phyloP scores from a whole-genome alignment of 2,888 invertebrate genomes.

The Temnothorax unifasciatus region DNA sequence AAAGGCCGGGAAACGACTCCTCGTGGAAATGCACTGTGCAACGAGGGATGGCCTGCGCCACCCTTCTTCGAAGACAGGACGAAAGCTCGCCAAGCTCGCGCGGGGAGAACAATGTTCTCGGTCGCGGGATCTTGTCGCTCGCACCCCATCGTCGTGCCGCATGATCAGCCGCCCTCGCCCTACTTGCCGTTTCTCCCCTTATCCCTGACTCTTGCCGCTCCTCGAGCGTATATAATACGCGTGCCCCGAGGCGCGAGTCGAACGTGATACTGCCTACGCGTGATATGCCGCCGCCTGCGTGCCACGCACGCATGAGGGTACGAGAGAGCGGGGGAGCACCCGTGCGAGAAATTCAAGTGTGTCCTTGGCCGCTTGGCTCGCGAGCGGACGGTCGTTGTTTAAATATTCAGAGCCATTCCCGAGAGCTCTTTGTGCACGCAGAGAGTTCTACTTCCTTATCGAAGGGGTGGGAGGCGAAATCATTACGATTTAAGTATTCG shows the following conservation, averaged over 20 bases:
- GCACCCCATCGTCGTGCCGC: slow-evolving; percentile 37
- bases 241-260: slow-evolving; percentile 52
- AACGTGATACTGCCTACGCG: slow-evolving; percentile 45
- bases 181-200: slow-evolving; percentile 2
- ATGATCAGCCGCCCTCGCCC: slow-evolving; percentile 36
- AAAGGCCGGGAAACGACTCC: slow-evolving; percentile 39
- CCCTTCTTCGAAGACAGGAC: not conserved
- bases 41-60: not conserved
- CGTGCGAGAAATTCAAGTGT: slow-evolving; percentile 44
- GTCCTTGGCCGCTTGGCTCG: slow-evolving; percentile 25
- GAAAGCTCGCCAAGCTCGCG: not conserved
- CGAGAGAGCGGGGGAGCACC: slow-evolving; percentile 16
- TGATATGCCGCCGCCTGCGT: slow-evolving; percentile 26
- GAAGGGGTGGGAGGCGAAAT: slow-evolving; percentile 2
- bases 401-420: slow-evolving; percentile 38
- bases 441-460: slow-evolving; percentile 20
- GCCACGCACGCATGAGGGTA: not conserved
- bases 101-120: slow-evolving; percentile 36
- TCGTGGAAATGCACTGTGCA: slow-evolving; percentile 41
- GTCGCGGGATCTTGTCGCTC: slow-evolving; percentile 25
- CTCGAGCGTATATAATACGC: slow-evolving; percentile 39
- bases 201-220: slow-evolving; percentile 7
- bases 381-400: slow-evolving; percentile 16
- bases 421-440: slow-evolving; percentile 7
- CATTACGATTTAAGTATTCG: slow-evolving; percentile 22